Percentiles rank a stretch among this genome's conserved stretches.
These are phyloP conservation scores for Anser cygnoides DNA, from an alignment of 2,113 vertebrate species.

Conservation along the genomic window DNA sequence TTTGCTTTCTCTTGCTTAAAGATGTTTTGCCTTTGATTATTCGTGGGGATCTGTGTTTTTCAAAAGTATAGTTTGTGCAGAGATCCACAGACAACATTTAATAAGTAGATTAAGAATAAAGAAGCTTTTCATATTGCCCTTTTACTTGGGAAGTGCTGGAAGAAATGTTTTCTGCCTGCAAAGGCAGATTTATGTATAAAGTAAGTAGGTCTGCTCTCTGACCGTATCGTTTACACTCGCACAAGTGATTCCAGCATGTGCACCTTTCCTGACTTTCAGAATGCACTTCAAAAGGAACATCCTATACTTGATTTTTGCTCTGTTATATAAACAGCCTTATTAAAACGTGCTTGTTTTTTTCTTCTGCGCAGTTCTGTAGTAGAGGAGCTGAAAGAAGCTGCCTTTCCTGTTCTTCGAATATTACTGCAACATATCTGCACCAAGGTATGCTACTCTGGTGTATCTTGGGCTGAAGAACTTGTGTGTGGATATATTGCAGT, in stretches of 20 bases:
- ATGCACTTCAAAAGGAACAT: not conserved
- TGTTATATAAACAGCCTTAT: not conserved
- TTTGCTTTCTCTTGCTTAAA: not conserved
- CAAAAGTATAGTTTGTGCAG: not conserved
- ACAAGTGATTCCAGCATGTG: fast-evolving
- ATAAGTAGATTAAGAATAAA: not conserved
- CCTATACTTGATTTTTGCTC: not conserved
- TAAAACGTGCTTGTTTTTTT: not conserved
- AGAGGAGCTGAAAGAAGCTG: slow-evolving; percentile 80
- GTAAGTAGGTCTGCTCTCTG: not conserved
- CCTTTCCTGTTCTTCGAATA: slow-evolving; percentile 81
- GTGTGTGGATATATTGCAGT: fast-evolving
- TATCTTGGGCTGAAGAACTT: not conserved
- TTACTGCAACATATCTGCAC: slow-evolving; percentile 91
- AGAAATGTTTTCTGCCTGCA: not conserved
- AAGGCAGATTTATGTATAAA: not conserved
- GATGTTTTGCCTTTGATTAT: not conserved
- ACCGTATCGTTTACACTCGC: not conserved
- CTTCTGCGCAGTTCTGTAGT: slow-evolving; percentile 80
- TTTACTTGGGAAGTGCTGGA: not conserved
- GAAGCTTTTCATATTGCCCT: not conserved
- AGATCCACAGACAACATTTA: not conserved
- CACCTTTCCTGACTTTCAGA: not conserved
- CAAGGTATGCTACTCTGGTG: slow-evolving; percentile 79
- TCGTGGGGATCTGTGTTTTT: not conserved